Evolutionary conservation across 2,888 invertebrate species (phyloP).

Genomic region (Mylabris sibirica): DNA sequence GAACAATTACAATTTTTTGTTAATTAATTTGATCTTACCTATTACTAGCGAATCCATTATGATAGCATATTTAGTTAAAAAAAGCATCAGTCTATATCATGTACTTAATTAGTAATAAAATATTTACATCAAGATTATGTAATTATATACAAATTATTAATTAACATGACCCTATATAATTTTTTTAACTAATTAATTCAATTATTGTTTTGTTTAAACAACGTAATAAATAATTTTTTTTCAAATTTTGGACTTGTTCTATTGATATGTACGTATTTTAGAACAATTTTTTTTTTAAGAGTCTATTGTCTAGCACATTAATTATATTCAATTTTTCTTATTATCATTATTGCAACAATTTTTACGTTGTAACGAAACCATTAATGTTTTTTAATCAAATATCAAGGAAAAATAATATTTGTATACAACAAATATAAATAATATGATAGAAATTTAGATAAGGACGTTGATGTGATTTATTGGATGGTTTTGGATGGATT

Average conservation of each 20-base stretch:
- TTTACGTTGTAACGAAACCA: slow-evolving; percentile 25
- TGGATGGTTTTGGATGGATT: slow-evolving; percentile 70
- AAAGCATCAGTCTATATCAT: slow-evolving; percentile 58
- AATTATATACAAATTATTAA: slow-evolving; percentile 29
- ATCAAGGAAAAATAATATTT: slow-evolving; percentile 29
- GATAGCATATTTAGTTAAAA: slow-evolving; percentile 52
- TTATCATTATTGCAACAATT: slow-evolving; percentile 25
- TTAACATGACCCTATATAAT: slow-evolving; percentile 18
- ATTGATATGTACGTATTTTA: slow-evolving; percentile 22
- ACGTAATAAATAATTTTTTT: slow-evolving; percentile 29
- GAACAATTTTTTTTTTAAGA: slow-evolving; percentile 29
- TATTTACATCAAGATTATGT: slow-evolving; percentile 45
- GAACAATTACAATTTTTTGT: too few species aligned
- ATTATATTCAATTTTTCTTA: slow-evolving; percentile 15
- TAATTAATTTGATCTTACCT: slow-evolving; percentile 46
- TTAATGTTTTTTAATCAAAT: slow-evolving; percentile 33
- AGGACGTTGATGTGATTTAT: slow-evolving; percentile 50
- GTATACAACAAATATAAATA: slow-evolving; percentile 37
- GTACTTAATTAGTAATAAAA: slow-evolving; percentile 51
- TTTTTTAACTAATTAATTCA: slow-evolving; percentile 22
- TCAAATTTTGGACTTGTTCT: slow-evolving; percentile 14
- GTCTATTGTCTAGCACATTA: slow-evolving; percentile 46
- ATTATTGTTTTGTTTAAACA: slow-evolving; percentile 1
- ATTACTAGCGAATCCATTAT: slow-evolving; percentile 46
- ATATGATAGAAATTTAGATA: slow-evolving; percentile 41